phyloP scores from a whole-genome alignment of 2,113 vertebrate genomes.

The Lipophrys pholis region DNA sequence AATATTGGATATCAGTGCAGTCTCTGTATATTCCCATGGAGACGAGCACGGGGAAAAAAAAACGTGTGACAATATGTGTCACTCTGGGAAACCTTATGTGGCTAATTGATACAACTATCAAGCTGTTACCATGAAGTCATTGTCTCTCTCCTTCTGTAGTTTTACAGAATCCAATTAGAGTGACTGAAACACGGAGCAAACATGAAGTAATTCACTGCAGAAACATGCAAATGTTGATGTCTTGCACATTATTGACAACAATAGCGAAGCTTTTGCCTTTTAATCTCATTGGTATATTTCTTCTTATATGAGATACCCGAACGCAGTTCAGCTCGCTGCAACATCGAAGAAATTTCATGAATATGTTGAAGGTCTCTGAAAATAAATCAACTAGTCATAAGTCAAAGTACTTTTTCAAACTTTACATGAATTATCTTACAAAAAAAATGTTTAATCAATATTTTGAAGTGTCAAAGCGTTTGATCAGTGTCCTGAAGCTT shows the following conservation, averaged over 20 bases:
- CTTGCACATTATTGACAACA: not conserved
- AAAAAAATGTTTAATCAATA: too few species aligned
- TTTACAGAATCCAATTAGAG: constrained; percentile 1
- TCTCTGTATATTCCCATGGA: constrained; percentile 8
- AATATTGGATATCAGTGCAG: constrained; percentile 15
- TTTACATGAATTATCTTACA: not conserved
- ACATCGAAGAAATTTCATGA: not conserved
- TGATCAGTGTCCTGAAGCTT: constrained; percentile 47
- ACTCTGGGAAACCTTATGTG: not conserved
- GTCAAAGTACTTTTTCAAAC: constrained; percentile 9
- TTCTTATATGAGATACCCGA: not conserved
- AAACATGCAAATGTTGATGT: not conserved
- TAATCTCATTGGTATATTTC: not conserved
- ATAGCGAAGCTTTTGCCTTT: not conserved
- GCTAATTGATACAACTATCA: not conserved
- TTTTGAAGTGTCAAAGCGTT: not conserved
- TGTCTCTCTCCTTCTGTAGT: not conserved
- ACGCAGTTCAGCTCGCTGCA: not conserved
- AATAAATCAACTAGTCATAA: not conserved
- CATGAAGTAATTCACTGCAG: not conserved
- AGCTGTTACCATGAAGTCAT: not conserved
- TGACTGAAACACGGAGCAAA: not conserved
- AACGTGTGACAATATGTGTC: not conserved
- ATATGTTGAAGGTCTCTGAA: too few species aligned
- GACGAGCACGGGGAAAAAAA: not conserved